Evolutionary conservation across 2,888 invertebrate species (phyloP).

Genomic region (Mycalesis mineus): DNA sequence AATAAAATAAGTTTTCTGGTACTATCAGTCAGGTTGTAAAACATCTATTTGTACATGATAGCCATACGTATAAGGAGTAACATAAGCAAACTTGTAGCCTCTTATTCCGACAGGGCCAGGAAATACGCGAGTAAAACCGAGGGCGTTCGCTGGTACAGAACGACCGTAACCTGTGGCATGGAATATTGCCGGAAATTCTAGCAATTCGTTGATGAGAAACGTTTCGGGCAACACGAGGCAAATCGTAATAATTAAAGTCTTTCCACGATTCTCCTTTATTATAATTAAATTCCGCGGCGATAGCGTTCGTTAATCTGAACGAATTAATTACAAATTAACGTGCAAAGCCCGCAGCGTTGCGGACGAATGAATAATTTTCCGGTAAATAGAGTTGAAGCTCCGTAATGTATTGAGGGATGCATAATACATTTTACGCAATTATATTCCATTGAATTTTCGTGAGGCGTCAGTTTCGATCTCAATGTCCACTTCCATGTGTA

Average conservation of each 20-base stretch:
- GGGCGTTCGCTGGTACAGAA: too few species aligned
- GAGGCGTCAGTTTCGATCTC: neutral
- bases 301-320: slow-evolving; percentile 10
- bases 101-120: too few species aligned
- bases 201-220: too few species aligned
- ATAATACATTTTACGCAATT: neutral
- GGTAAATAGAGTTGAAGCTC: slow-evolving; percentile 12
- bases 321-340: slow-evolving; percentile 17
- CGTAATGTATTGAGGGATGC: slow-evolving; percentile 13
- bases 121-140: too few species aligned
- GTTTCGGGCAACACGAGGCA: neutral
- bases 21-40: too few species aligned
- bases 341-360: slow-evolving; percentile 14
- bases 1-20: too few species aligned
- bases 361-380: slow-evolving; percentile 18
- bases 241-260: neutral
- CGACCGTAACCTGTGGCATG: too few species aligned
- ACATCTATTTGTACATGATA: too few species aligned
- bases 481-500: too few species aligned
- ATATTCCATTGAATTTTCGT: neutral
- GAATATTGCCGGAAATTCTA: too few species aligned
- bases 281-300: slow-evolving; percentile 1
- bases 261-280: neutral
- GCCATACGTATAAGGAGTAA: too few species aligned
- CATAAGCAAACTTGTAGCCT: too few species aligned